Evolutionary conservation across 2,797 vertebrate species (phyloP).

Genomic region (Dendrocincla tyrannina): DNA sequence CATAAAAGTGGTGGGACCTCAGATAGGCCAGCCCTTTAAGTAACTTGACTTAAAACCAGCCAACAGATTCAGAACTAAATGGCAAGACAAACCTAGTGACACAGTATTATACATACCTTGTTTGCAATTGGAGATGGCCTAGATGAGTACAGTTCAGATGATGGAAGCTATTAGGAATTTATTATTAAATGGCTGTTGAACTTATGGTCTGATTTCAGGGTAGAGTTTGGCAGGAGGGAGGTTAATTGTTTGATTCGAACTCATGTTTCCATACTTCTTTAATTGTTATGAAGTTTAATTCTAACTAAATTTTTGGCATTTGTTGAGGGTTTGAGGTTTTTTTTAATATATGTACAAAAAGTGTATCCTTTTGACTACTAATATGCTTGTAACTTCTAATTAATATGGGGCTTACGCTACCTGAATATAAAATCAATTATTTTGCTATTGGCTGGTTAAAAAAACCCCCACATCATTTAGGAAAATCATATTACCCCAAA

Average conservation of each 20-base stretch:
- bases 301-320: not conserved
- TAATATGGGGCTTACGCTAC: not conserved
- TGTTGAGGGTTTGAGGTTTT: not conserved
- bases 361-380: not conserved
- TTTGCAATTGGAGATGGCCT: not conserved
- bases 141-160: not conserved
- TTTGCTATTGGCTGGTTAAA: not conserved
- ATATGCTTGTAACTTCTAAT: not conserved
- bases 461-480: not conserved
- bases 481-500: not conserved
- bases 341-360: not conserved
- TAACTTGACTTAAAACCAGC: not conserved
- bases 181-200: not conserved
- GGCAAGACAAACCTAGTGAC: not conserved
- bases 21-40: not conserved
- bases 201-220: not conserved
- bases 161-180: not conserved
- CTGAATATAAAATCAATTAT: not conserved
- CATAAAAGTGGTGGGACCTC: not conserved
- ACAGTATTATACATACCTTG: not conserved
- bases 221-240: not conserved
- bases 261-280: not conserved
- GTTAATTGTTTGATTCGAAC: not conserved
- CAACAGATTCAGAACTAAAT: not conserved
- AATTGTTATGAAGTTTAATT: not conserved